These are phyloP conservation scores for Borostomias antarcticus DNA, from an alignment of 2,797 vertebrate species.

Conservation along the genomic window DNA sequence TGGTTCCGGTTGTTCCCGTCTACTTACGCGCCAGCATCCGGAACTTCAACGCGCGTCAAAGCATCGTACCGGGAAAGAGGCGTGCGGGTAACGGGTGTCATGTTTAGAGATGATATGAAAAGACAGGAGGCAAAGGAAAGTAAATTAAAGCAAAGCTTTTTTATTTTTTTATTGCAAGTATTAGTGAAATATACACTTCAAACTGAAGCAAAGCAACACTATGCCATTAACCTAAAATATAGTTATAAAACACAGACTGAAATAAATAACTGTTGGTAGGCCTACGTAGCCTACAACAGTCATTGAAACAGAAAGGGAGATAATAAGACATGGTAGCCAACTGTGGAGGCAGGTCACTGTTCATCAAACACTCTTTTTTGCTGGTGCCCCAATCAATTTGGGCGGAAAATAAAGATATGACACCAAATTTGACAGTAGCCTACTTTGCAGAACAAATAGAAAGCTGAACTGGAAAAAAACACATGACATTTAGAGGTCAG, in stretches of 20 bases:
- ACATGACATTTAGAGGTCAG: constrained; percentile 18
- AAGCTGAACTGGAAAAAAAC: constrained; percentile 25
- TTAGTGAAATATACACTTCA: constrained; percentile 90
- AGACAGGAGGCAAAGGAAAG: background rate
- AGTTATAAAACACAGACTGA: constrained; percentile 75
- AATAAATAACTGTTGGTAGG: constrained; percentile 72
- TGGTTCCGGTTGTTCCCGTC: no score
- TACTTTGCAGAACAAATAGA: background rate
- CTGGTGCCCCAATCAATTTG: constrained; percentile 66
- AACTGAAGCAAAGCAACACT: constrained; percentile 88
- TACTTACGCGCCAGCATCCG: no score
- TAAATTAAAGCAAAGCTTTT: constrained; percentile 82
- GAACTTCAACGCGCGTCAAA: no score
- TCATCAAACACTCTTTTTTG: constrained; percentile 48
- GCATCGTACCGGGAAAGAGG: no score
- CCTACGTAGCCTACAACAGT: constrained; percentile 76
- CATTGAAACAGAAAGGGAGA: constrained; percentile 73
- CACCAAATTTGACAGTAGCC: no score
- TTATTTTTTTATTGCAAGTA: constrained; percentile 94
- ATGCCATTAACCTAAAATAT: constrained; percentile 77
- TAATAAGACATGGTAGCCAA: constrained; percentile 65
- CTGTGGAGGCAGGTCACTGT: constrained; percentile 45
- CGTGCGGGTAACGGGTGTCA: no score
- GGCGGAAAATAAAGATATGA: no score
- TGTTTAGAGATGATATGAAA: background rate